Evolutionary conservation across 2,888 invertebrate species (phyloP), one percentile per base, ranked within the genome.

Genomic region (Dromius quadrimaculatus): DNA sequence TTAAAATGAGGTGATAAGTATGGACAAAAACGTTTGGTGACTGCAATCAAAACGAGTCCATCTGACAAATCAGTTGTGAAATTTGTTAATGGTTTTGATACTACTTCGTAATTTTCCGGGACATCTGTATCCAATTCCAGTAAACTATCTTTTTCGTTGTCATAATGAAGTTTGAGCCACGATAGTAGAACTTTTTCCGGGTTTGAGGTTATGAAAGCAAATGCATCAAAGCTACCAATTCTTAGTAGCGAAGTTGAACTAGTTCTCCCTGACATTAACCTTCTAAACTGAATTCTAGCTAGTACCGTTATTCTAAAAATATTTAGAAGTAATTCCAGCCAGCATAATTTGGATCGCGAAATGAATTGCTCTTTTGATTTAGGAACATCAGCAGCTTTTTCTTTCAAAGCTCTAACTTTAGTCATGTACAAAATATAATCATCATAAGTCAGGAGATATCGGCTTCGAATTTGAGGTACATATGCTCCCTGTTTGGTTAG

Each of bases 281-380:
- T 59, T 1, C 28, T 34, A 34, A 59, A 2, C 9, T 13, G 8
- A 1, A 59, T 19, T 59, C 20, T 34, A 5, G 83, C 83, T 76
- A 88, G 79, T 3, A 87, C 79, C 45, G 88, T 85, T 17, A 85
- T 84, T 79, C 88, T 89, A 75, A 87, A 89, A 43, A 85, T 86
- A 79, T 89, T 88, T 65, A 89, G 78, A 74, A 88, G 82, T 32
- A 89, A 80, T 76, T 89, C 89, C 13, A 89, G 75, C 89, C 89
- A 90, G 72, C 84, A 83, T 74, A 83, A 83, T 68, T 79, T 83
- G 50, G 79, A 79, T 3, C 80, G 75, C 1, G 75, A 72, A 34
- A 75, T 66, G 68, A 80, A 82, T 2, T 71, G 71, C 0, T 73
- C 57, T 45, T 76, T 72, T 6, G 47, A 5, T 54, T 11, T 15